These are phyloP conservation scores for Callinectes sapidus DNA, from an alignment of 2,888 invertebrate genomes.

Conservation along the genomic window DNA sequence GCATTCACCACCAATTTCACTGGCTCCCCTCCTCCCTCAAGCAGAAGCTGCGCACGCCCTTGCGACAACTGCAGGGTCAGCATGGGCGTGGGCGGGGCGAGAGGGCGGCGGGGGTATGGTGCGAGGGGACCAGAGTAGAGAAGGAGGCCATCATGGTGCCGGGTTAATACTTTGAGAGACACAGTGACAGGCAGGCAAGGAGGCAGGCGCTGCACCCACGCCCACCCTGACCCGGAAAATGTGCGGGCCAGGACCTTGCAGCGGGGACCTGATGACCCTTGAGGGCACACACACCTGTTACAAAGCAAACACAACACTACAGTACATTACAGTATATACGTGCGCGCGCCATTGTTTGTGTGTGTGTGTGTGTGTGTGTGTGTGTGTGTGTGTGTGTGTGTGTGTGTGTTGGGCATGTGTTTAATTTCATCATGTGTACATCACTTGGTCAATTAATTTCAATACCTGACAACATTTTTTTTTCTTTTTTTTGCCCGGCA, in stretches of 20 bases:
- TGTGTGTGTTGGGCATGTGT: background rate
- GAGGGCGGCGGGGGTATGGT: conserved; percentile 18
- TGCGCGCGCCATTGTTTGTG: too few relatives aligned
- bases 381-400: conserved; percentile 17
- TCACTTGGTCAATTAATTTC: background rate
- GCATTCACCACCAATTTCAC: conserved; percentile 45
- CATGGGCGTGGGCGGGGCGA: conserved; percentile 39
- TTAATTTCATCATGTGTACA: background rate
- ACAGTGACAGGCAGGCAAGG: conserved; percentile 59
- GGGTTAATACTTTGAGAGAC: conserved; percentile 64
- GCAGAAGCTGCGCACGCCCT: conserved; percentile 47
- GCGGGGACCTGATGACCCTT: conserved; percentile 50
- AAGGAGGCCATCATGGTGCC: conserved; percentile 54
- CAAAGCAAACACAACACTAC: background rate
- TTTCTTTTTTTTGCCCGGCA: too few relatives aligned
- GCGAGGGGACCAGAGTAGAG: conserved; percentile 67
- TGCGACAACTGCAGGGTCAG: conserved; percentile 50
- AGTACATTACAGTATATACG: background rate
- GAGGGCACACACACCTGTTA: conserved; percentile 63
- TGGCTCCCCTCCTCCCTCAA: conserved; percentile 47
- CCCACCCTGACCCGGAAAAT: conserved; percentile 61
- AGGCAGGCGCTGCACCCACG: conserved; percentile 63
- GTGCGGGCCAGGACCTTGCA: conserved; percentile 66
- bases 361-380: conserved; percentile 8
- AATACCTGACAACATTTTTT: too few relatives aligned